Evolutionary conservation across 2,797 vertebrate genomes (phyloP).

Genomic region (Tragopan temminckii): DNA sequence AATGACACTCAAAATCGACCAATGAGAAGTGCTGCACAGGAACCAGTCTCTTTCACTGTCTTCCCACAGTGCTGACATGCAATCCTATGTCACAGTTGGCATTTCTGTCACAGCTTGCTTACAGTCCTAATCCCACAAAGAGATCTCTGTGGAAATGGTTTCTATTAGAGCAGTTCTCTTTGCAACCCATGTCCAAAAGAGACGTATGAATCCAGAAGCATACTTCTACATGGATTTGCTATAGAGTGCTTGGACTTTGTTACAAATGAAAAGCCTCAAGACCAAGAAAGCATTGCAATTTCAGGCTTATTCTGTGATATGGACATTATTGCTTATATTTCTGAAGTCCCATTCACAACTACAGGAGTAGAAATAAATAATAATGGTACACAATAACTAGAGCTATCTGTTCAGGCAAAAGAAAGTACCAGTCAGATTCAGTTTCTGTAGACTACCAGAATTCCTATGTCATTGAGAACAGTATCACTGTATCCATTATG

Average conservation of each 20-base stretch:
- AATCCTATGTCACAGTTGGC: constrained; percentile 44
- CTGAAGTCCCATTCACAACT: background rate
- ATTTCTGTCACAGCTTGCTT: constrained; percentile 43
- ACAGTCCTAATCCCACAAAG: constrained; percentile 11
- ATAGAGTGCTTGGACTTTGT: background rate
- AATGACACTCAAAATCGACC: background rate
- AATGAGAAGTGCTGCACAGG: background rate
- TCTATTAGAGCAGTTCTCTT: background rate
- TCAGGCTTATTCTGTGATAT: background rate
- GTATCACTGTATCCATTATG: background rate
- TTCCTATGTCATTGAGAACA: background rate
- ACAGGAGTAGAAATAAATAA: background rate
- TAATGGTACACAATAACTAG: background rate
- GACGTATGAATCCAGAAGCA: background rate
- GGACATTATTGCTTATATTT: background rate
- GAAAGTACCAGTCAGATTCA: background rate
- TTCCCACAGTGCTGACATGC: constrained; percentile 30
- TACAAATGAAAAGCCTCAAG: background rate
- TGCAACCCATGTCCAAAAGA: background rate
- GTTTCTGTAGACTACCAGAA: background rate
- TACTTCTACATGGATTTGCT: background rate
- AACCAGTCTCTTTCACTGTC: background rate
- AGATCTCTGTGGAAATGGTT: background rate
- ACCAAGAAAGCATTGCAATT: background rate
- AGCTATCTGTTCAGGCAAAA: background rate